Evolutionary conservation across 2,888 invertebrate species (phyloP), one percentile per base, ranked within the genome.

Genomic region (Oligia strigilis): DNA sequence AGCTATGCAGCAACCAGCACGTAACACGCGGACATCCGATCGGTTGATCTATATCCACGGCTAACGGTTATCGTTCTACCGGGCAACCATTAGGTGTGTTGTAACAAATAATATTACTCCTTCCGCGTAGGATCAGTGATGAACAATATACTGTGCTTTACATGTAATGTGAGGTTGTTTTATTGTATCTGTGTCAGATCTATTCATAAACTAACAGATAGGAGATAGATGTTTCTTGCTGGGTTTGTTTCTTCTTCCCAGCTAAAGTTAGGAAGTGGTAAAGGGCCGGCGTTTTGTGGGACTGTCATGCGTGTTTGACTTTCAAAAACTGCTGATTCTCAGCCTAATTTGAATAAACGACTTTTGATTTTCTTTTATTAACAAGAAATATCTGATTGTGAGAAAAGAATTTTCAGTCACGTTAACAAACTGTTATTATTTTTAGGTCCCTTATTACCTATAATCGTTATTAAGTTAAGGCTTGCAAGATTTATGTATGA

Each of bases 21-120:
- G 73, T 83, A 87, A 87, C 60, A 83, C 49, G 36, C 87, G 87
- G 83, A 87, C 55, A 72, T 87, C 82, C 88, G 79, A 83, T 55
- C 75, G 64, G 52, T 62, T 78, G 77, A 87, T 82, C 80, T 77
- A 86, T 80, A 78, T 74, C 71, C 80, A 82, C 77, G 67, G 60
- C 11, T 46, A 58, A 58, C 55, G 52, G 19, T 55, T 55, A 55
- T 2, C 55, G 49, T 36, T 43, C 80, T 80, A 46, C 80, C 74
- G 23, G 4, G 52, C 73, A 76, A 72, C 62, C 46, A 83, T 67
- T 58, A 52, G 62, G 60, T 69, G 69, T 78, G 75, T 72, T 49
- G 75, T 77, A 60, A n/a, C n/a, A n/a, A n/a, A 86, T 75, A 82
- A 75, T 62, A 64, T 64, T 46, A 52, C 49, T 29, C n/a, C 72